Conservation (phyloP, 1,140 invertebrate species). For the Dreissena polymorpha region DNA sequence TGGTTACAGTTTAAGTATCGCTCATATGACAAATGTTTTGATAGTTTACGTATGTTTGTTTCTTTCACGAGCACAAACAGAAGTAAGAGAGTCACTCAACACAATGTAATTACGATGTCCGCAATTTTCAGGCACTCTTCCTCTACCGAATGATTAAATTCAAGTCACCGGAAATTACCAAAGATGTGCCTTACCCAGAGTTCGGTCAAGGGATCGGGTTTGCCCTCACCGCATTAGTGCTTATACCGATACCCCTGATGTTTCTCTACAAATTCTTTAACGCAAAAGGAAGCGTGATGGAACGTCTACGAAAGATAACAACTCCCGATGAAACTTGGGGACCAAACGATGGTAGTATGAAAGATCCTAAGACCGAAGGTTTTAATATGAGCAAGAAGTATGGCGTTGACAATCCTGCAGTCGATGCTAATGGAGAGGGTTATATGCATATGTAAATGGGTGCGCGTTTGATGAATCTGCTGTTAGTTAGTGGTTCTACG, state of each 20-base stretch:
- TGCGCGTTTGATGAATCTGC: too few species aligned
- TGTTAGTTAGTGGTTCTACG: too few species aligned
- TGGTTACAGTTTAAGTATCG: too few species aligned
- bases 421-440: not conserved
- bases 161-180: conserved; percentile 3
- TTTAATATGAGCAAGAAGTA: not conserved
- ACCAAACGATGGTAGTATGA: conserved; percentile 17
- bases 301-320: conserved; percentile 6
- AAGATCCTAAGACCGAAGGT: not conserved
- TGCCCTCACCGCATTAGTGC: not conserved
- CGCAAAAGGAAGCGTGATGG: not conserved
- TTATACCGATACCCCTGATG: conserved; percentile 8
- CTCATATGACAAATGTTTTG: not conserved
- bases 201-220: conserved; percentile 6
- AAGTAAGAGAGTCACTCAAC: not conserved
- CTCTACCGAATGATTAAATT: conserved; percentile 3
- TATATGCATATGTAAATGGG: too few species aligned
- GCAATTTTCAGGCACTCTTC: conserved; percentile 1
- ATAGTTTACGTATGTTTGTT: not conserved
- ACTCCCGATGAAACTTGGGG: conserved; percentile 9
- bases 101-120: too few species aligned
- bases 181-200: conserved; percentile 2
- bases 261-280: conserved; percentile 8
- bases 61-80: not conserved
- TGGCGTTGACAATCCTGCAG: conserved; percentile 10